Percentiles rank a stretch among this genome's conserved stretches.
These are phyloP conservation scores for Halcyon chelicuti DNA, from an alignment of 2,797 vertebrate genomes.

Conservation along the genomic window DNA sequence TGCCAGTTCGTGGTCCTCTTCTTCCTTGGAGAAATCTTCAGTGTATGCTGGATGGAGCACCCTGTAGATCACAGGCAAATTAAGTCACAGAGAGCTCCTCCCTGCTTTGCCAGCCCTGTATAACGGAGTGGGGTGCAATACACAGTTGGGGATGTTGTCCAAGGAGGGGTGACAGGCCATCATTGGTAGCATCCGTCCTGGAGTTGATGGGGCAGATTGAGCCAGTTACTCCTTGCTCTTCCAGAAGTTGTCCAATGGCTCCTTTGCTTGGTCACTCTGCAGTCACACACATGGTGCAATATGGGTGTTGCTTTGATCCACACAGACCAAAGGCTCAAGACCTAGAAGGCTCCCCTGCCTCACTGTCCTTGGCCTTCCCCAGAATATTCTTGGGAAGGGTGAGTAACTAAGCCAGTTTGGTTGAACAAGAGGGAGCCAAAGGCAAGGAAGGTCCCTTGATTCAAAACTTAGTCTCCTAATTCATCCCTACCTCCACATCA, in stretches of 20 bases:
- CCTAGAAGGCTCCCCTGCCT: neutral
- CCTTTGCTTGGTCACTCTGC: neutral
- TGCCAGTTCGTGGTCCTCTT: neutral
- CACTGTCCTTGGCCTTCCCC: neutral
- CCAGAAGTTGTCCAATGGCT: neutral
- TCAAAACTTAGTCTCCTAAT: no score
- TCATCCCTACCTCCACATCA: neutral
- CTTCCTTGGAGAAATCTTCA: neutral
- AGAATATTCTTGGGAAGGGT: neutral
- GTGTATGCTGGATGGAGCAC: neutral
- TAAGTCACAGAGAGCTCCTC: neutral
- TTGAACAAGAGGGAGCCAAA: neutral
- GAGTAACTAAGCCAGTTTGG: neutral
- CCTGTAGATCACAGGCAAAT: neutral
- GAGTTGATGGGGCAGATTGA: neutral
- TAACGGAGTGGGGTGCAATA: neutral
- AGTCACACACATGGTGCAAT: rapidly evolving
- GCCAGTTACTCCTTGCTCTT: neutral
- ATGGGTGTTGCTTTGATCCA: neutral
- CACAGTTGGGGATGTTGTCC: neutral
- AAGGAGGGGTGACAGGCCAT: neutral
- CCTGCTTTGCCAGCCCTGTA: neutral
- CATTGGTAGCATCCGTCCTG: neutral
- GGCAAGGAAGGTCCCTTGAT: neutral
- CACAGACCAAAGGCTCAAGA: neutral